Evolutionary conservation across 2,888 invertebrate genomes (phyloP).

Genomic region (Ormyrus nitidulus): DNA sequence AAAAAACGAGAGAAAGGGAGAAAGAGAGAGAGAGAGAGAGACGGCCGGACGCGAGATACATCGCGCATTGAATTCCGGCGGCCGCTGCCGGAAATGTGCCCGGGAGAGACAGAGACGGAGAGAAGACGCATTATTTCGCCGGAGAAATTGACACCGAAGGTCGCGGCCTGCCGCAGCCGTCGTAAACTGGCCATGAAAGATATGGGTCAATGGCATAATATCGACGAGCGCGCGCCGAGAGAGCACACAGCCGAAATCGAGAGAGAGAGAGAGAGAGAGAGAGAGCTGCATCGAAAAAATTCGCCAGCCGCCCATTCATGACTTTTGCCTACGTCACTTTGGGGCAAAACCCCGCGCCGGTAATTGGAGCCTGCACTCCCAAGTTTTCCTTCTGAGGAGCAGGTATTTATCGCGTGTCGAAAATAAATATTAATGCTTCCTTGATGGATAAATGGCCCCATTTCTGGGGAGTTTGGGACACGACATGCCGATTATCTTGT

Average conservation of each 20-base stretch:
- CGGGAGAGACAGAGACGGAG: not conserved
- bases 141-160: slow-evolving; percentile 55
- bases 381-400: too few species aligned
- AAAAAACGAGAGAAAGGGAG: not conserved
- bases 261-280: slow-evolving; percentile 27
- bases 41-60: not conserved
- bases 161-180: slow-evolving; percentile 4
- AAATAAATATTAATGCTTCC: too few species aligned
- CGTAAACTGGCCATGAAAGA: slow-evolving; percentile 59
- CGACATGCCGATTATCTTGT: too few species aligned
- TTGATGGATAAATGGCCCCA: too few species aligned
- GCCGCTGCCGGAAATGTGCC: slow-evolving; percentile 31
- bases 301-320: not conserved
- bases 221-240: slow-evolving; percentile 23
- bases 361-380: not conserved
- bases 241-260: too few species aligned
- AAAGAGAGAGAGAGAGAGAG: not conserved
- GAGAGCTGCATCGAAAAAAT: slow-evolving; percentile 18
- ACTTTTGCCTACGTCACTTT: slow-evolving; percentile 1
- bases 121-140: slow-evolving; percentile 48
- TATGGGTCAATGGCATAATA: slow-evolving; percentile 62
- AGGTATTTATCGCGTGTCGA: too few species aligned
- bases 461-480: too few species aligned
- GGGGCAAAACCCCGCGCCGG: not conserved
- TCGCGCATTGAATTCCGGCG: slow-evolving; percentile 1